phyloP scores from a whole-genome alignment of 2,888 invertebrate genomes.

The Macrosiphum euphorbiae region DNA sequence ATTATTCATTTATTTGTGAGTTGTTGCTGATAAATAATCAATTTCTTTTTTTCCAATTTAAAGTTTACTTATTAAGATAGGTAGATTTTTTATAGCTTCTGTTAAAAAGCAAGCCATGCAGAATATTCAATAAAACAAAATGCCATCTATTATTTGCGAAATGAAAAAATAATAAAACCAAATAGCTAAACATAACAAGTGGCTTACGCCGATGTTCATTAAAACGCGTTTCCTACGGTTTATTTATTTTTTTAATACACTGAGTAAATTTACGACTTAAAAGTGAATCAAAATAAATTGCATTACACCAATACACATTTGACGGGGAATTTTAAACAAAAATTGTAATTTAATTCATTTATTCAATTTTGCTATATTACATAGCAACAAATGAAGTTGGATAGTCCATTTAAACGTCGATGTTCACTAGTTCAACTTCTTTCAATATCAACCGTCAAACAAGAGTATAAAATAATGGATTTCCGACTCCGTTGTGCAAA shows the following conservation, averaged over 20 bases:
- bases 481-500: background rate
- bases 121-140: slow-evolving; percentile 21
- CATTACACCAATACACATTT: slow-evolving; percentile 13
- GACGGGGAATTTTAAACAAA: background rate
- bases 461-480: background rate
- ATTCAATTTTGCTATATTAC: background rate
- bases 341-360: background rate
- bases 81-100: slow-evolving; percentile 6
- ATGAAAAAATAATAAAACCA: slow-evolving; percentile 41
- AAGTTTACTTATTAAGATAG: slow-evolving; percentile 5
- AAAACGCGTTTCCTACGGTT: background rate
- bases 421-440: background rate
- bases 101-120: background rate
- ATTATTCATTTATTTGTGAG: slow-evolving; percentile 14
- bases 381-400: background rate
- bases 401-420: background rate
- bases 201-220: slow-evolving; percentile 17
- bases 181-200: slow-evolving; percentile 33
- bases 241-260: slow-evolving; percentile 10
- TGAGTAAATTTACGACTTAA: slow-evolving; percentile 1
- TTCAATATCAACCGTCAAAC: background rate
- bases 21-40: slow-evolving; percentile 12
- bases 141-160: slow-evolving; percentile 12
- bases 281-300: slow-evolving; percentile 36
- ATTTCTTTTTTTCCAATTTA: background rate